Percentiles rank a stretch among this genome's conserved stretches.
These are phyloP conservation scores for Cenopis cana DNA, from an alignment of 2,888 invertebrate genomes.

Conservation along the genomic window DNA sequence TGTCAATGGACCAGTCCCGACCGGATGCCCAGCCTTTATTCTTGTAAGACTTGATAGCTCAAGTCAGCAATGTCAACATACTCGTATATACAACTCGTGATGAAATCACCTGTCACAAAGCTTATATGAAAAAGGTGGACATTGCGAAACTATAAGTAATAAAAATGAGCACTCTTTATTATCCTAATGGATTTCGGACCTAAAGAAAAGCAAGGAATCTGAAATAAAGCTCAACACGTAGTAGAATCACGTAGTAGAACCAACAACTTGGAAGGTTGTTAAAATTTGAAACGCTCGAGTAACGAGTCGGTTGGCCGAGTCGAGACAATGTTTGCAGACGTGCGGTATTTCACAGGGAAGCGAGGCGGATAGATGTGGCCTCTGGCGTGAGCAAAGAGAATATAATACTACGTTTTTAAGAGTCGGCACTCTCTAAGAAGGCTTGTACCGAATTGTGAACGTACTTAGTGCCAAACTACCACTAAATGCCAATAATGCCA, in stretches of 20 bases:
- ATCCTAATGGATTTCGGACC: neutral
- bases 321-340: constrained; percentile 47
- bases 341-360: constrained; percentile 62
- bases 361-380: constrained; percentile 51
- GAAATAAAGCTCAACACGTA: neutral
- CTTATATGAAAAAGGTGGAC: neutral
- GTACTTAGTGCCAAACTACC: too few relatives aligned
- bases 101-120: constrained; percentile 16
- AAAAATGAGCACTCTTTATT: neutral
- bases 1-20: constrained; percentile 31
- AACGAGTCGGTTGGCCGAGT: neutral
- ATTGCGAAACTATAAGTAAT: neutral
- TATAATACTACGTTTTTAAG: too few relatives aligned
- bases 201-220: neutral
- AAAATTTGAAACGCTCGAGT: constrained; percentile 15
- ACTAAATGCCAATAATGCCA: too few relatives aligned
- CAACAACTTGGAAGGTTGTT: constrained; percentile 21
- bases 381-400: constrained; percentile 57
- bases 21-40: constrained; percentile 28
- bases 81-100: neutral
- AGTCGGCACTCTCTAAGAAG: too few relatives aligned
- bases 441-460: too few relatives aligned
- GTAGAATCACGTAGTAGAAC: constrained; percentile 1
- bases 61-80: constrained; percentile 7
- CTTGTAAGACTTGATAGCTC: constrained; percentile 29